Percentiles rank a stretch among this genome's conserved stretches.
phyloP scores from a whole-genome alignment of 2,113 vertebrate species.

The Todiramphus chloris region DNA sequence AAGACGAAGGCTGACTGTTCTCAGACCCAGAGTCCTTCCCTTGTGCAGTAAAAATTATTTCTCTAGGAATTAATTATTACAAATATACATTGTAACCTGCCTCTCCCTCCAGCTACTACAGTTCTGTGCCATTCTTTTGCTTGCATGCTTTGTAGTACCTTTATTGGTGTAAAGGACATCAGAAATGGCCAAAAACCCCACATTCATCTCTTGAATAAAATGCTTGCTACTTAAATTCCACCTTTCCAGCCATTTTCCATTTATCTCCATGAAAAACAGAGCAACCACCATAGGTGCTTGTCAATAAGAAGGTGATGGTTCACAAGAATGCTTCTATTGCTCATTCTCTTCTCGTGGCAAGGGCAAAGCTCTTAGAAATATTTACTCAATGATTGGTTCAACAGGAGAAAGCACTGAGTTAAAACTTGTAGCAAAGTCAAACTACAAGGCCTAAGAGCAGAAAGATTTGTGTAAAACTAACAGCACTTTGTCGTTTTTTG shows the following conservation, averaged over 20 bases:
- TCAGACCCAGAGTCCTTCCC: neutral
- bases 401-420: neutral
- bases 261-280: neutral
- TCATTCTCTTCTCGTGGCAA: neutral
- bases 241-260: neutral
- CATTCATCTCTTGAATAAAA: neutral
- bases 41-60: neutral
- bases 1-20: neutral
- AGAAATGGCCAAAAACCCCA: neutral
- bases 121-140: neutral
- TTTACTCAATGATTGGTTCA: neutral
- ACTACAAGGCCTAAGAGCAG: neutral
- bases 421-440: neutral
- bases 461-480: neutral
- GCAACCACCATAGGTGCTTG: neutral
- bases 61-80: neutral
- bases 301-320: neutral
- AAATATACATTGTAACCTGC: neutral
- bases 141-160: neutral
- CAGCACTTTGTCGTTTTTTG: neutral
- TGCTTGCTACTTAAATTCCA: neutral
- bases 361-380: neutral
- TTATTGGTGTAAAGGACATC: neutral
- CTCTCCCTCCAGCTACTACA: neutral
- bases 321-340: neutral